These are phyloP conservation scores for Pseudococcus longispinus DNA, from an alignment of 2,888 invertebrate genomes.

Conservation along the genomic window DNA sequence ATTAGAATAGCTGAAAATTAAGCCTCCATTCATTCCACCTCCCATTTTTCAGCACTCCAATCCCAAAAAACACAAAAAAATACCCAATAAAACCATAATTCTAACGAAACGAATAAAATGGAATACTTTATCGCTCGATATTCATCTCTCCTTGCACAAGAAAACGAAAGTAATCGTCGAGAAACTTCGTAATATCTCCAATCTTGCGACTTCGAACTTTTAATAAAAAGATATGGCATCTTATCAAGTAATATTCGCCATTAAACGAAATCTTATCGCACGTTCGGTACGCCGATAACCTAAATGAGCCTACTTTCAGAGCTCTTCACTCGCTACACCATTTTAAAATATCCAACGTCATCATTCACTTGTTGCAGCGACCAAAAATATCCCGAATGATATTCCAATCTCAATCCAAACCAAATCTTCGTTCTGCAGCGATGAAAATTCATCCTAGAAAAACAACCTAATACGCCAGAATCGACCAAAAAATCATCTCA, in stretches of 20 bases:
- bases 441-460: background rate
- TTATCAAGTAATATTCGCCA: constrained; percentile 15
- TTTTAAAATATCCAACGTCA: background rate
- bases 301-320: background rate
- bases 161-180: background rate
- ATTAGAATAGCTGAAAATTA: too few relatives aligned
- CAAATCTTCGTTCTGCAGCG: background rate
- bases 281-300: background rate
- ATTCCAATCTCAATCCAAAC: too few relatives aligned
- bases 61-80: background rate
- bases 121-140: background rate
- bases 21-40: too few relatives aligned
- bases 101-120: background rate
- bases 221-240: background rate
- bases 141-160: background rate
- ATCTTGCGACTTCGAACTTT: background rate
- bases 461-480: background rate
- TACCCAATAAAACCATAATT: background rate
- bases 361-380: background rate
- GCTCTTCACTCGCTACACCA: background rate
- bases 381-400: too few relatives aligned
- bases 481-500: background rate
- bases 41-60: too few relatives aligned
- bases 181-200: background rate
- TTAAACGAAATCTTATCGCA: background rate